Evolutionary conservation across 2,888 invertebrate genomes (phyloP).

Genomic region (Melinaea marsaeus): DNA sequence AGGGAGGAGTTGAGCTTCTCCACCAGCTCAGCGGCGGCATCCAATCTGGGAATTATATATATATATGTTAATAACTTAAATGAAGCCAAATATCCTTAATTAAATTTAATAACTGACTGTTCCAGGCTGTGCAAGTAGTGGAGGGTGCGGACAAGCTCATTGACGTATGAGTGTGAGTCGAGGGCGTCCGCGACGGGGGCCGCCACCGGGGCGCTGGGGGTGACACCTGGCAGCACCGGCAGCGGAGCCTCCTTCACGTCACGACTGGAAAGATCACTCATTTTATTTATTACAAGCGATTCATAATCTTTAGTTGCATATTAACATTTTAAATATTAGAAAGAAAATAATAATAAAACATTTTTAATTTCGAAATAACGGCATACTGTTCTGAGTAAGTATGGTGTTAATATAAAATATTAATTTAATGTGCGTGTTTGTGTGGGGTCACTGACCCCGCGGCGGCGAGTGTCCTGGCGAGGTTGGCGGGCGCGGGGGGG

Average conservation of each 20-base stretch:
- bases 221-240: constrained; percentile 42
- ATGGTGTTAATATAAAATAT: no score
- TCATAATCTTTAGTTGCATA: no score
- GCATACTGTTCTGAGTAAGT: no score
- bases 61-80: no score
- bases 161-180: constrained; percentile 62
- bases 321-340: no score
- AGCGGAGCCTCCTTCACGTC: constrained; percentile 45
- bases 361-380: no score
- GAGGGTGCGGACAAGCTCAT: constrained; percentile 58
- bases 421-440: no score
- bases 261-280: constrained; percentile 33
- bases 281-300: not conserved
- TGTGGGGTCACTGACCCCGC: constrained; percentile 42
- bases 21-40: constrained; percentile 79
- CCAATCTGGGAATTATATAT: constrained; percentile 56
- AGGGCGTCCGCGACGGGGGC: constrained; percentile 37
- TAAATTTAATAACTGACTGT: constrained; percentile 49
- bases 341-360: no score
- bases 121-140: constrained; percentile 65
- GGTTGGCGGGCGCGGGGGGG: constrained; percentile 88
- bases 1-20: constrained; percentile 83
- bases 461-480: constrained; percentile 83
- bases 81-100: constrained; percentile 1
- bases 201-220: constrained; percentile 21